Conservation (phyloP, 2,888 invertebrate genomes). For the Halocaridina rubra region DNA sequence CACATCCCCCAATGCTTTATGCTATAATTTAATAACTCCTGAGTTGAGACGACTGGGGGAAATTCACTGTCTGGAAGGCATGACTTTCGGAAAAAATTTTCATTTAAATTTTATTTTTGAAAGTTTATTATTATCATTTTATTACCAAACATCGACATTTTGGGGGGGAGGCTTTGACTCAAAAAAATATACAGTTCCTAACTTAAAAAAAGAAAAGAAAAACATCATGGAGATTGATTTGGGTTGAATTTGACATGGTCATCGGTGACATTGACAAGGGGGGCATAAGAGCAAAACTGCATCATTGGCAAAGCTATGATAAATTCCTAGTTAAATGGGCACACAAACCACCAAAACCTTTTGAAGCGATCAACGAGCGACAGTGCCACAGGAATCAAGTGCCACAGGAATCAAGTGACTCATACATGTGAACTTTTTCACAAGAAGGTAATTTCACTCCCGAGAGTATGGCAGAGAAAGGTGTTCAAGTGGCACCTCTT, state of each 20-base stretch:
- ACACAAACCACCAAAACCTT: background rate
- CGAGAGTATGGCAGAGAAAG: too few species aligned
- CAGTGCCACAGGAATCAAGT: background rate
- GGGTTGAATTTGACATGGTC: slow-evolving; percentile 15
- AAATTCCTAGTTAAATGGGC: slow-evolving; percentile 2
- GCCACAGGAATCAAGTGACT: background rate
- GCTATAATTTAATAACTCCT: slow-evolving; percentile 45
- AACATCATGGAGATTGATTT: background rate
- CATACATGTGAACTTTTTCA: too few species aligned
- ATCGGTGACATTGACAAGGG: slow-evolving; percentile 1
- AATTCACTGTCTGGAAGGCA: slow-evolving; percentile 37
- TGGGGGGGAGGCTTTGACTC: slow-evolving; percentile 32
- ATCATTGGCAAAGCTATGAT: slow-evolving; percentile 13
- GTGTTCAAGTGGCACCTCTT: too few species aligned
- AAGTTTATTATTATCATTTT: background rate
- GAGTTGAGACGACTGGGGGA: slow-evolving; percentile 39
- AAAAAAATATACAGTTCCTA: slow-evolving; percentile 38
- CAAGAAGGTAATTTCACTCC: too few species aligned
- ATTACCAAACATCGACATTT: slow-evolving; percentile 26
- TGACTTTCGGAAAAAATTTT: background rate
- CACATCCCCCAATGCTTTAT: slow-evolving; percentile 43
- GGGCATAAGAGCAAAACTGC: background rate
- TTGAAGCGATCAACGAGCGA: background rate
- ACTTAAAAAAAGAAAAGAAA: background rate
- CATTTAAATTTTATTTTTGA: background rate